Percentiles rank a stretch among this genome's conserved stretches.
Conservation (phyloP, 2,797 vertebrate genomes). For the Lithobates sylvaticus region DNA sequence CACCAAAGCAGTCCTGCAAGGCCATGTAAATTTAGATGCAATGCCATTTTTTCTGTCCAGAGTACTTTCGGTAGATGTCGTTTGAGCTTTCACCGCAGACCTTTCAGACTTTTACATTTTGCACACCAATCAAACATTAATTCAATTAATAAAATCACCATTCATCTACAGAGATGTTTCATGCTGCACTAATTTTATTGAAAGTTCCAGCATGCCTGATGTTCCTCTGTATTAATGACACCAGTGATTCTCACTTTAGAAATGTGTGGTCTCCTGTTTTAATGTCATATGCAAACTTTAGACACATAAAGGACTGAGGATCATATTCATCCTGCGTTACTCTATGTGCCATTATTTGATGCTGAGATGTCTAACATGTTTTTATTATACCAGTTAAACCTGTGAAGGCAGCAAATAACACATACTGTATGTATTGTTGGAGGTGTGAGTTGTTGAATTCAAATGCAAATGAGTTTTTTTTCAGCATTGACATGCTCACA, state of each 20-base stretch:
- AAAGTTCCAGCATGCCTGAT: constrained; percentile 8
- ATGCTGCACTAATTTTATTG: constrained; percentile 55
- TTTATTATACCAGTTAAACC: neutral
- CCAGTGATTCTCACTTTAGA: neutral
- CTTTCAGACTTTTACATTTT: constrained; percentile 27
- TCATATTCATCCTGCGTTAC: neutral
- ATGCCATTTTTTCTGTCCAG: neutral
- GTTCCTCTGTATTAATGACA: constrained; percentile 20
- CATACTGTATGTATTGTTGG: neutral
- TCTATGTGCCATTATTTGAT: neutral
- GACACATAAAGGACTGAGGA: neutral
- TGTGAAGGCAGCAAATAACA: neutral
- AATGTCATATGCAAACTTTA: neutral
- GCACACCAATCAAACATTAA: constrained; percentile 39
- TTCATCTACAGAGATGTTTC: constrained; percentile 20
- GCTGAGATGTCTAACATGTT: neutral
- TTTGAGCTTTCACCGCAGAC: constrained; percentile 14
- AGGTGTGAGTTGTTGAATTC: neutral
- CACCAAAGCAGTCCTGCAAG: no score
- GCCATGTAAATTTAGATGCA: neutral
- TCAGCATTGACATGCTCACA: neutral
- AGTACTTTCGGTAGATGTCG: neutral
- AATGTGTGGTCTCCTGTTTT: neutral
- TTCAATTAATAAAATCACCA: constrained; percentile 38
- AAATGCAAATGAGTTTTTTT: neutral